Base-by-base conservation (phyloP, 2,797 vertebrate species). In the Sebastes miniatus region DNA sequence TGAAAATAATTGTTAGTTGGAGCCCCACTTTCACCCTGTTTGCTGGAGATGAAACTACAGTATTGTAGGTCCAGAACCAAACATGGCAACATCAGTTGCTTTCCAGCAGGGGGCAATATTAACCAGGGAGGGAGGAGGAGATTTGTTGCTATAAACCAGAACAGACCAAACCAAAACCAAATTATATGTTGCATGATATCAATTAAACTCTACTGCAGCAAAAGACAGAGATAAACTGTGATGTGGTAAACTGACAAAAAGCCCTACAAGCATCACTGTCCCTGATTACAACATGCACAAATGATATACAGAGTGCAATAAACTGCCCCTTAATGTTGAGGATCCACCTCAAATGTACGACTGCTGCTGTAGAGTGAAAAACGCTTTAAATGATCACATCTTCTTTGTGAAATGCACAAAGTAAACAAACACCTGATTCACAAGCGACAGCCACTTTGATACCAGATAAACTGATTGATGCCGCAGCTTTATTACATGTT, bases 91-190 rank as follows among this genome's bases (percentile, higher is more conserved):
- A 50, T 24, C 13, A 32, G 13, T 39, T 64, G 5, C 22, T 65
- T 18, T 77, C 91, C 93, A 91, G 84, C 80, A 94, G 93, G 93
- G 92, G 91, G 91, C 92, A 94, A 13, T 93, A 72, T 92, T 82
- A 89, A 69, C 85, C 84, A 88, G 82, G 70, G 24, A 81, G 69
- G 84, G 14, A 62, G 12, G 62, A 59, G 24, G 63, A 29, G 22
- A 84, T 78, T 50, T 86, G 43, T 83, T 32, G 27, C 58, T 61
- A 27, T 56, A 74, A 74, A 84, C 65, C 43, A 65, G 59, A 79
- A 73, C 43, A 67, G 56, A 59, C 69, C n/a, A 39, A 59, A 31
- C 8, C 36, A 32, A 50, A 50, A 62, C 70, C n/a, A 62, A 76
- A 78, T 65, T 14, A 66, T 18, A 57, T n/a, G 58, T 47, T 69